phyloP scores from a whole-genome alignment of 2,797 vertebrate species.

The Crypturellus tataupa region DNA sequence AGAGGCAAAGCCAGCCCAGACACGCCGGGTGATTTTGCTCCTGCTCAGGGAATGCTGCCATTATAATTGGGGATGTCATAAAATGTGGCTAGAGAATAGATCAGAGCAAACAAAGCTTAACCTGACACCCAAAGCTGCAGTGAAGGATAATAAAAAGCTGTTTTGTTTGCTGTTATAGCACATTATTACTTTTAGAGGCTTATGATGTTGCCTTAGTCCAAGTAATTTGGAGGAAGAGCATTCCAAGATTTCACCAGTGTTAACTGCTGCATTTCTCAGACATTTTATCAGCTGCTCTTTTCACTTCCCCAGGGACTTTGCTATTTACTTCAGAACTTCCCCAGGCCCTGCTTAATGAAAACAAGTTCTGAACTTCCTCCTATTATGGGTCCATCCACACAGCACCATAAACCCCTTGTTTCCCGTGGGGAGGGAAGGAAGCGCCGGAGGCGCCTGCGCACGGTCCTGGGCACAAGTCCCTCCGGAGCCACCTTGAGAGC shows the following conservation, averaged over 20 bases:
- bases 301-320: not conserved
- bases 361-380: not conserved
- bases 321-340: not conserved
- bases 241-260: not conserved
- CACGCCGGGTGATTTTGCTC: accelerated
- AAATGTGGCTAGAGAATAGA: not conserved
- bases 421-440: not conserved
- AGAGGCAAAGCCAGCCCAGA: not conserved
- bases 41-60: not conserved
- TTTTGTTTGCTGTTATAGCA: not conserved
- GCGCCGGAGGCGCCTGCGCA: not conserved
- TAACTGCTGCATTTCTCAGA: not conserved
- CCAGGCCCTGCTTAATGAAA: not conserved
- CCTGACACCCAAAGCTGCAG: not conserved
- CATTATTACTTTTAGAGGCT: not conserved
- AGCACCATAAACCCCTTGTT: not conserved
- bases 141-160: not conserved
- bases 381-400: not conserved
- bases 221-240: not conserved
- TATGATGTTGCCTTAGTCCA: not conserved
- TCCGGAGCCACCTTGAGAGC: not conserved
- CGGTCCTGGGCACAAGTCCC: not conserved
- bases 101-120: not conserved
- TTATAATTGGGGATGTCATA: not conserved
- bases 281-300: not conserved